Evolutionary conservation across 2,113 vertebrate genomes (phyloP).

Genomic region (Sciurus niger): DNA sequence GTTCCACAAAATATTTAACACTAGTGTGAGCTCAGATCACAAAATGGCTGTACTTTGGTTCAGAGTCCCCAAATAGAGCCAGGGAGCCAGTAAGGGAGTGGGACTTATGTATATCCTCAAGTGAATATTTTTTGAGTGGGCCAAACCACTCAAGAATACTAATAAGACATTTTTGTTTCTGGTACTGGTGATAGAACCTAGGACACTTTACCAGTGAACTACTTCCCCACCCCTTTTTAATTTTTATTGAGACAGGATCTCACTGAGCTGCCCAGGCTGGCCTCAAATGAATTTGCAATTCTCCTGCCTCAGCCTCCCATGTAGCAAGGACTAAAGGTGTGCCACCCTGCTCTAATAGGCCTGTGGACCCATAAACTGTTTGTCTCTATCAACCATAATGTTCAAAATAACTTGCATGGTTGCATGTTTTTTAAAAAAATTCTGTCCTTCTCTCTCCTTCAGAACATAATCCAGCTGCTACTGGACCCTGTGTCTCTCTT

Average conservation of each 20-base stretch:
- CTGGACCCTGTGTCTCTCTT: background rate
- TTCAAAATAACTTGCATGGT: background rate
- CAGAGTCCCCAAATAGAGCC: background rate
- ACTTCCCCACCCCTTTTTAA: background rate
- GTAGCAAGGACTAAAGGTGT: background rate
- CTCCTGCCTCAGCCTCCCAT: too few relatives aligned
- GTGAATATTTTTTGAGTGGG: background rate
- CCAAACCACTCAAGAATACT: background rate
- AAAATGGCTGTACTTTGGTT: background rate
- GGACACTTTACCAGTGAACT: background rate
- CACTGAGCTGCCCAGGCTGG: background rate
- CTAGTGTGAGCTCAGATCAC: background rate
- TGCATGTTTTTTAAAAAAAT: background rate
- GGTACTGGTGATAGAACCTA: background rate
- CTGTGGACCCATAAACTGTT: background rate
- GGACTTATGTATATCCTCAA: background rate
- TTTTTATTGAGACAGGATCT: background rate
- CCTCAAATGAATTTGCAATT: too few relatives aligned
- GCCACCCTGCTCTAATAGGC: too few relatives aligned
- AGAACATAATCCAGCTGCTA: background rate
- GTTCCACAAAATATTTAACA: constrained; percentile 15
- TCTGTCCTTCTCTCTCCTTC: background rate
- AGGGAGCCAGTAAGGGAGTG: background rate
- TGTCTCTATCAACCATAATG: background rate
- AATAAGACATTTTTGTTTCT: background rate